Evolutionary conservation across 2,113 vertebrate species (phyloP).

Genomic region (Hippocampus abdominalis): DNA sequence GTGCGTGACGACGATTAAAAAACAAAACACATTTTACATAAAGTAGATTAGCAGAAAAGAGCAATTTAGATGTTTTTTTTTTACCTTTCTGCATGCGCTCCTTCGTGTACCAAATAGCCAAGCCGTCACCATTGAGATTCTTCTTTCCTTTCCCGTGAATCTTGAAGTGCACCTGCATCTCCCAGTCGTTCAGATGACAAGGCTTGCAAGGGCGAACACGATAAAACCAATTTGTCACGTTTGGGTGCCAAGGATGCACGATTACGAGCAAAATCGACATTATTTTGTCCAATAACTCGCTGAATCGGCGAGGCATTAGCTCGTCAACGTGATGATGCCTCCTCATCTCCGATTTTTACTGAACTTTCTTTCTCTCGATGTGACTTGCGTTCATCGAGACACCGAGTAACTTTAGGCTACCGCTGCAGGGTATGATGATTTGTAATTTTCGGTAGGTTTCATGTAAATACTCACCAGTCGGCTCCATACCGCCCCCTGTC

Average conservation of each 20-base stretch:
- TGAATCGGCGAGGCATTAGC: too few species aligned
- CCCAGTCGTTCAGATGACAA: slow-evolving; percentile 91
- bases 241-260: too few species aligned
- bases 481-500: slow-evolving; percentile 93
- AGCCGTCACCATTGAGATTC: slow-evolving; percentile 90
- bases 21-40: not conserved
- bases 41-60: not conserved
- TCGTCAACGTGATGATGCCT: too few species aligned
- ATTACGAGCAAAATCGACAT: too few species aligned
- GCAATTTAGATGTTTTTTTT: not conserved
- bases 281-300: too few species aligned
- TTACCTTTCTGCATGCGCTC: slow-evolving; percentile 90
- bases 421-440: too few species aligned
- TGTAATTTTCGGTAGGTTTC: too few species aligned
- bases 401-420: too few species aligned
- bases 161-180: slow-evolving; percentile 95
- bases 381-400: too few species aligned
- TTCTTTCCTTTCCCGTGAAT: slow-evolving; percentile 96
- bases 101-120: slow-evolving; percentile 95
- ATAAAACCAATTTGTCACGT: not conserved
- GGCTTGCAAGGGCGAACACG: slow-evolving; percentile 70
- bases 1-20: slow-evolving; percentile 13
- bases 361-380: too few species aligned
- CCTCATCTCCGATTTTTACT: too few species aligned
- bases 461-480: slow-evolving; percentile 79